Evolutionary conservation across 2,797 vertebrate species (phyloP), one percentile per base, ranked within the genome.

Genomic region (Ctenosaura bakeri): DNA sequence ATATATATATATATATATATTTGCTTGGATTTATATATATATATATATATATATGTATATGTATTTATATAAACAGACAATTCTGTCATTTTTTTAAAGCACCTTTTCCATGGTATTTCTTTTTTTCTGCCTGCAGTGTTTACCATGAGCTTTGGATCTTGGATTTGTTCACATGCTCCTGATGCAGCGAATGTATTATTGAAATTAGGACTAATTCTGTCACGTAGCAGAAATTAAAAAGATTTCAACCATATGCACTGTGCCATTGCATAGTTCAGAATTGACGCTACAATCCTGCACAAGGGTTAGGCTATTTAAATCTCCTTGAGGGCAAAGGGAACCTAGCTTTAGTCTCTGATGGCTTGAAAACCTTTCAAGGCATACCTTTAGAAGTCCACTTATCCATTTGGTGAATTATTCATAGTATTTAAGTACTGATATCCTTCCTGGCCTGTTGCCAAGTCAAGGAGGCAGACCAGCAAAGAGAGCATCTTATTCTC

Each of bases 181-280:
- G 26, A 82, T 82, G 66, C 46, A 82, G 52, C 18, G 50, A 74
- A 82, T 46, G 20, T 59, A 59, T 82, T 89, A 22, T 0, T 14
- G 87, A 83, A 91, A 90, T 38, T 62, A 84, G 64, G 42, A 42
- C 66, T 87, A 71, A 89, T 93, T 91, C 35, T 24, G 64, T 54
- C 89, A 66, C 54, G 6, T 13, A 24, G 50, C 35, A 85, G 4
- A 0, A n/a, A 24, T 20, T 29, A 38, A 85, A 92, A 88, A n/a
- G 54, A 32, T 29, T 46, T 54, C 38, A 62, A 83, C 10, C 59
- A 54, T 88, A 74, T 88, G 50, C 71, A 62, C 16, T 88, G 35
- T 83, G 38, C 29, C 35, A 42, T n/a, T 74, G 80, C 69, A 50
- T 56, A 9, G 7, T 20, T 77, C 73, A 46, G 22, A 83, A 74